Evolutionary conservation across 2,113 vertebrate genomes (phyloP).

Genomic region (Falco punctatus): DNA sequence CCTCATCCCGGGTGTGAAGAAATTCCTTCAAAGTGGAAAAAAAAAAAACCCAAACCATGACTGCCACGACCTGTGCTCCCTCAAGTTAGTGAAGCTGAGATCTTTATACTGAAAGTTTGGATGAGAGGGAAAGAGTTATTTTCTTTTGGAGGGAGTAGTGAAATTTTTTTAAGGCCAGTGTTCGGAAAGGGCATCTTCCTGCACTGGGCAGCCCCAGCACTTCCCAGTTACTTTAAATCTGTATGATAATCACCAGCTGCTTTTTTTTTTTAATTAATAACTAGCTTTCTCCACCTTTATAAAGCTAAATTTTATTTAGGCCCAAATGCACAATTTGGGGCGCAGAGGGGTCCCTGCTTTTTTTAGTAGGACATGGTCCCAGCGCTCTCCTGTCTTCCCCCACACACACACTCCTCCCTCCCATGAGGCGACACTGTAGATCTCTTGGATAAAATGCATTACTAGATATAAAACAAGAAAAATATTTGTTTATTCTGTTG

Average conservation of each 20-base stretch:
- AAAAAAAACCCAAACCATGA: too few relatives aligned
- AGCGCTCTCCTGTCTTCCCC: background rate
- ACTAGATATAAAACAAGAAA: background rate
- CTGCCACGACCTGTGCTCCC: background rate
- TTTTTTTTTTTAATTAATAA: background rate
- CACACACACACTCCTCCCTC: background rate
- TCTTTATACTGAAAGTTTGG: background rate
- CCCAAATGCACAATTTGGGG: background rate
- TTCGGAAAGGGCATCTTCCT: background rate
- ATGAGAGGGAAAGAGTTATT: background rate
- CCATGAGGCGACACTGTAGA: background rate
- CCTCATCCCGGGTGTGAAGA: background rate
- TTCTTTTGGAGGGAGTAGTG: background rate
- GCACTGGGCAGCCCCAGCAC: background rate
- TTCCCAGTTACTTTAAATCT: background rate
- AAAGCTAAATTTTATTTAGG: background rate
- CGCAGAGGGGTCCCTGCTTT: background rate
- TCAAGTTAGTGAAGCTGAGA: background rate
- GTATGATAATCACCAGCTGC: accelerated
- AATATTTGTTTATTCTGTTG: conserved; percentile 28
- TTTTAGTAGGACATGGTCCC: background rate
- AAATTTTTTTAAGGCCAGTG: background rate
- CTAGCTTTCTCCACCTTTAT: background rate
- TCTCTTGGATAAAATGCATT: background rate
- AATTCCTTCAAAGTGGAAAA: background rate